Conservation (phyloP, 2,888 invertebrate genomes). For the Caenorhabditis drosophilae region DNA sequence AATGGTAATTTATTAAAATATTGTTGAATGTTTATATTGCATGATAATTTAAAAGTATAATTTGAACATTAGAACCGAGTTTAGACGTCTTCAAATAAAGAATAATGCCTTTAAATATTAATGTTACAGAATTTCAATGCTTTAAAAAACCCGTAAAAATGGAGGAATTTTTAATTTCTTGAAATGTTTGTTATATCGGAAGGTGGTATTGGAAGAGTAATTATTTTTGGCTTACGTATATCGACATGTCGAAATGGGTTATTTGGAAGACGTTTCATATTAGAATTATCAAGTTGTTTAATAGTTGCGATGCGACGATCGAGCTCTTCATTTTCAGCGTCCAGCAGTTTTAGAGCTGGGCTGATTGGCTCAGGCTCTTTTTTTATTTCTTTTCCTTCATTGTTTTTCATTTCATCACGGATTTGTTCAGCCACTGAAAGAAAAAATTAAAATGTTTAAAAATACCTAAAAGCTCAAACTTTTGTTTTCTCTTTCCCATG, state of each 20-base stretch:
- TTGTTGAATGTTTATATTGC: slow-evolving; percentile 1
- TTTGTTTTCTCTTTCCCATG: slow-evolving; percentile 22
- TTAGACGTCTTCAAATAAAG: too few species aligned
- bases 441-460: not conserved
- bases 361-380: slow-evolving; percentile 11
- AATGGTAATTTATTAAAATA: not conserved
- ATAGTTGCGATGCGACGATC: slow-evolving; percentile 15
- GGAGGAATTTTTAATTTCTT: too few species aligned
- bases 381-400: slow-evolving; percentile 7
- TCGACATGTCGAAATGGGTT: slow-evolving; percentile 39
- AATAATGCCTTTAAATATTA: too few species aligned
- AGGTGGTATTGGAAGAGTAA: slow-evolving; percentile 41
- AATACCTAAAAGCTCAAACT: not conserved
- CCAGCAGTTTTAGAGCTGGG: slow-evolving; percentile 9
- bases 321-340: slow-evolving; percentile 6
- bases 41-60: too few species aligned
- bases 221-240: slow-evolving; percentile 38
- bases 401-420: slow-evolving; percentile 8
- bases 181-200: too few species aligned
- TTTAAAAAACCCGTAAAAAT: too few species aligned
- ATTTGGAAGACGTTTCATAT: slow-evolving; percentile 35
- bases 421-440: not conserved
- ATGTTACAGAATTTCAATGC: too few species aligned
- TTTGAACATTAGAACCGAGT: too few species aligned
- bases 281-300: slow-evolving; percentile 4